Evolutionary conservation across 2,113 vertebrate species (phyloP), one percentile per base, ranked within the genome.

Genomic region (Semicossyphus pulcher): DNA sequence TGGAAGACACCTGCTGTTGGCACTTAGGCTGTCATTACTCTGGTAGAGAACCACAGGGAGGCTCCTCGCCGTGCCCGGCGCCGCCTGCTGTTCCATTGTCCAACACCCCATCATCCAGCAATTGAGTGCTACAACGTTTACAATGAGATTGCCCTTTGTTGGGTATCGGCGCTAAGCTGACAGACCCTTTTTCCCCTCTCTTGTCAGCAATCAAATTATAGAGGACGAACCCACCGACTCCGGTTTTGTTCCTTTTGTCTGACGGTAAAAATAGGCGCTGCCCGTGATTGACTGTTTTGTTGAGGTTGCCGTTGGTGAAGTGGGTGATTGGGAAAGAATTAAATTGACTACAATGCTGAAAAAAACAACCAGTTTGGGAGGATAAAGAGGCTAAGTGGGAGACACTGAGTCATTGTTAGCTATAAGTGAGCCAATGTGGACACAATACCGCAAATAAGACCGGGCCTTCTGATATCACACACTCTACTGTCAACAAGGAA

Each of bases 1-100:
- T 92, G 88, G 89, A 80, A 93, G 91, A 93, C 93, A 93, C 93
- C 93, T 93, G 93, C 92, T 93, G 92, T 90, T 94, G 86, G 85
- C 92, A 93, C 90, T 93, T 92, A 89, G 91, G 81, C 88, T 80
- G 78, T 89, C 90, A 89, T 92, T 93, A 89, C 88, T 58, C 83
- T 80, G 69, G 66, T 41, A 5, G 77, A 84, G 74, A 88, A 75
- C 86, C 37, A 26, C 83, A 57, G 88, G 91, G 88, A 90, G 87
- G 89, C 79, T 47, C 82, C 90, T 88, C 62, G 75, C 78, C 84
- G 57, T 89, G 87, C 88, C 86, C 89, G 41, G 73, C 45, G 47
- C 76, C 49, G 76, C 91, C 90, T 87, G 92, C 81, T 91, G 92
- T 68, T 87, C 85, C 85, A 90, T 93, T 94, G 92, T 94, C 80